These are phyloP conservation scores for Henricia sp. DNA, from an alignment of 53 echinoderm and acorn worm species.

Conservation along the genomic window DNA sequence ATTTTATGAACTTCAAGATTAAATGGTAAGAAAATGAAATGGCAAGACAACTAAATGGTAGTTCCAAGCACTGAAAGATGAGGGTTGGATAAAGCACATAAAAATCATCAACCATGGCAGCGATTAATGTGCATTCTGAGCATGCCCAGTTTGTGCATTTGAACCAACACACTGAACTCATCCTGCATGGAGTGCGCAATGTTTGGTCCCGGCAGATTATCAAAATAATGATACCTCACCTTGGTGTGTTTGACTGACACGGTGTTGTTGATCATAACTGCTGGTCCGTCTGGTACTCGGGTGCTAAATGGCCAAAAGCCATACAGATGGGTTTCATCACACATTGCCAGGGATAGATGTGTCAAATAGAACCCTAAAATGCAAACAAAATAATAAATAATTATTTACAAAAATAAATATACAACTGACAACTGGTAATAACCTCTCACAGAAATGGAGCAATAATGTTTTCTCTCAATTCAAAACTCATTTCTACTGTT, in stretches of 20 bases:
- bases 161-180: slow-evolving; percentile 32
- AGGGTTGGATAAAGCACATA: no score
- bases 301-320: slow-evolving; percentile 62
- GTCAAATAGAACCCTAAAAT: slow-evolving; percentile 60
- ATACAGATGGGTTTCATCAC: slow-evolving; percentile 58
- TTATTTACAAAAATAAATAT: no score
- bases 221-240: slow-evolving; percentile 58
- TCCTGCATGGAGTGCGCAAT: slow-evolving; percentile 31
- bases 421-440: no score
- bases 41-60: no score
- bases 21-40: no score
- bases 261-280: background rate
- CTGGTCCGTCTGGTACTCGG: background rate
- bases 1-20: no score
- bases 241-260: background rate
- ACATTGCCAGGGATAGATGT: slow-evolving; percentile 32
- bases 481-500: no score
- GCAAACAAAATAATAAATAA: no score
- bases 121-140: slow-evolving; percentile 15
- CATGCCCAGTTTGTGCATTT: slow-evolving; percentile 38
- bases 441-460: background rate
- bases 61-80: no score
- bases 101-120: slow-evolving; percentile 1
- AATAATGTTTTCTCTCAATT: background rate
- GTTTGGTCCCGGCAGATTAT: slow-evolving; percentile 23